Evolutionary conservation across 2,113 vertebrate genomes (phyloP), one percentile per base, ranked within the genome.

Genomic region (Sisor rabdophorus): DNA sequence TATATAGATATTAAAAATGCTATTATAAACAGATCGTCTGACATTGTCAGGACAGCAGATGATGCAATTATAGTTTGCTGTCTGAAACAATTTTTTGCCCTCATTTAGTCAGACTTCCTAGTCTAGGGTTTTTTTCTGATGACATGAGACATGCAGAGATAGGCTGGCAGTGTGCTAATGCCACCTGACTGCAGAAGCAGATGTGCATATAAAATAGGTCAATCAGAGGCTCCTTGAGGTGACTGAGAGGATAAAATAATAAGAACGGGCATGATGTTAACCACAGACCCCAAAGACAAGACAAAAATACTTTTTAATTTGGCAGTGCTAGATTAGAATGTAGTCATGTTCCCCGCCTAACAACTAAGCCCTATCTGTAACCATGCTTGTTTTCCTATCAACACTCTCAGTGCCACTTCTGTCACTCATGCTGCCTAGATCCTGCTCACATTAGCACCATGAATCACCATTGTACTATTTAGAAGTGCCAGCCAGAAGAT

Each of bases 121-220:
- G 47, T 52, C 55, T 79, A 67, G 73, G 68, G 54, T 75, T 58
- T 61, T n/a, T 69, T 19, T 79, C 73, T 44, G 59, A 76, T 73
- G 58, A 71, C 69, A 71, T 55, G 60, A 53, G 73, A 76, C 77
- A 82, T 79, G 81, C 79, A 77, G 78, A 79, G 77, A 59, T 30
- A 61, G 44, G 52, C 54, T 82, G 81, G 77, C 81, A 79, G 63
- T 75, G 72, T 82, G 80, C 77, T 74, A 82, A 79, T 58, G n/a
- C 72, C 71, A 77, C 80, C 72, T 82, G 72, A 82, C 76, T 75
- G 78, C 73, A 79, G 52, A 70, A 82, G 63, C 73, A 82, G 81
- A 82, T 82, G 73, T 79, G 81, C 53, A 40, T 76, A 79, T 79
- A 82, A 79, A 44, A 82, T 71, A 82, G 76, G 76, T 82, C 76